Percentiles rank a stretch among this genome's conserved stretches.
phyloP scores from a whole-genome alignment of 2,797 vertebrate species.

The Melanotaenia parkinsoni region DNA sequence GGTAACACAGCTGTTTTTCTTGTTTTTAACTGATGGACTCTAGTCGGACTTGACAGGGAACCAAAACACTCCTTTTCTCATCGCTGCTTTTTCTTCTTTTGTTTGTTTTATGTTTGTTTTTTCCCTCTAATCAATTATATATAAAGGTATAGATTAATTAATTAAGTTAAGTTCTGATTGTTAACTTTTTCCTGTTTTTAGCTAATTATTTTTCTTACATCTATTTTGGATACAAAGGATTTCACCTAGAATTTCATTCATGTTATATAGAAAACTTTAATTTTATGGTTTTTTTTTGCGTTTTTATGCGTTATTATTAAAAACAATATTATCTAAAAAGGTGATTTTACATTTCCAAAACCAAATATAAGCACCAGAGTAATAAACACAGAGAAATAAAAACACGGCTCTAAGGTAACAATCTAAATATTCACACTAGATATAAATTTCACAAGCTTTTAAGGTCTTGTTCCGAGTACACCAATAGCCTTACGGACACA shows the following conservation, averaged over 20 bases:
- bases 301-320: too few species aligned
- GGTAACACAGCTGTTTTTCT: background rate
- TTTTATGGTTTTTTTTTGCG: background rate
- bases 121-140: background rate
- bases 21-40: background rate
- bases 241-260: background rate
- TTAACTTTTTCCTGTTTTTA: background rate
- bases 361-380: background rate
- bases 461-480: background rate
- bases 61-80: background rate
- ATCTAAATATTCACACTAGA: background rate
- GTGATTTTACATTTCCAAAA: background rate
- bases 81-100: background rate
- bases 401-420: background rate
- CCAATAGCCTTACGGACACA: conserved; percentile 16
- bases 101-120: background rate
- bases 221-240: background rate
- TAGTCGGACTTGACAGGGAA: background rate
- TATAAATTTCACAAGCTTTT: background rate
- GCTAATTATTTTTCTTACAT: background rate
- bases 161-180: background rate
- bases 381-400: background rate
- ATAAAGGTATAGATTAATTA: background rate
- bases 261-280: too few species aligned
- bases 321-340: background rate